A percentile compares a stretch with the other conserved stretches of the same genome.
Conservation (phyloP, 2,113 vertebrate genomes). For the Fulica atra region DNA sequence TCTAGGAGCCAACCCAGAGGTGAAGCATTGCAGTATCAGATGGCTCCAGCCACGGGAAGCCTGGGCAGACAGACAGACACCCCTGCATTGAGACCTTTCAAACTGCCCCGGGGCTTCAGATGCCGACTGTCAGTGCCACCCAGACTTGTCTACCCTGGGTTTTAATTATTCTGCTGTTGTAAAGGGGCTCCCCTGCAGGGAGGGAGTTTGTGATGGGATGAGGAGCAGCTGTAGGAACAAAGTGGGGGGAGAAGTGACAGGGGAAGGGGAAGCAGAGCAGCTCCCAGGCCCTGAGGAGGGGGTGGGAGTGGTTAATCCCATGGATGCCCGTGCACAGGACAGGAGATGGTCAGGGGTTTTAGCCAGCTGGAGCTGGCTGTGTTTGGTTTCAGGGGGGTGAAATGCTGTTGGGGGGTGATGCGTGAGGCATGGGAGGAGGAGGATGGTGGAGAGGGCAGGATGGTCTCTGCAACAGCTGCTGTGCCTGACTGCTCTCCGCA, state of each 20-base stretch:
- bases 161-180: not conserved
- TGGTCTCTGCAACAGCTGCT: not conserved
- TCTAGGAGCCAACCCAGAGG: not conserved
- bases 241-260: not conserved
- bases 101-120: not conserved
- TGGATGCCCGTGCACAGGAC: fast-evolving
- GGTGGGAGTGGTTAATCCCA: not conserved
- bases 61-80: not conserved
- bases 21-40: not conserved
- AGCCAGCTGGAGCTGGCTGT: not conserved
- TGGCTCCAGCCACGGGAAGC: not conserved
- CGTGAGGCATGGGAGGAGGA: not conserved
- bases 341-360: fast-evolving
- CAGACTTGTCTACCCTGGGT: not conserved
- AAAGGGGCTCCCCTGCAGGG: not conserved
- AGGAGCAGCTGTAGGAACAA: not conserved
- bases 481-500: fast-evolving
- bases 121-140: not conserved
- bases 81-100: fast-evolving
- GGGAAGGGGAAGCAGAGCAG: not conserved
- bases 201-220: not conserved
- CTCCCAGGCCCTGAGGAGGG: fast-evolving
- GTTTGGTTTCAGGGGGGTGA: not conserved
- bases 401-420: not conserved
- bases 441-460: not conserved